Conservation (phyloP, 2,113 vertebrate species). For the Xenus cinereus region DNA sequence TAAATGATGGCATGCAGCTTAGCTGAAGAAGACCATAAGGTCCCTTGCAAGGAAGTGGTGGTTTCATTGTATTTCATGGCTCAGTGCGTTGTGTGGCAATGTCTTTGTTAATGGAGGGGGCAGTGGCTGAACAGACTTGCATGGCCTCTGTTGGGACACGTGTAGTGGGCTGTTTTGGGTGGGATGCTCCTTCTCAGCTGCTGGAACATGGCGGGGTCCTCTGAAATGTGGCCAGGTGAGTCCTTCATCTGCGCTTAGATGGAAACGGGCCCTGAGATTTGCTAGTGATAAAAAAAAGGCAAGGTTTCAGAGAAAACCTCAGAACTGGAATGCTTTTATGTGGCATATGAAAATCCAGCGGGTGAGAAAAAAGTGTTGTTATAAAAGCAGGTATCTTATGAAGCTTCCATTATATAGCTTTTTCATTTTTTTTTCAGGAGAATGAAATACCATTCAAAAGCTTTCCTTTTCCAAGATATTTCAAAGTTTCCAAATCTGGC, state of each 20-base stretch:
- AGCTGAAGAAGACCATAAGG: background rate
- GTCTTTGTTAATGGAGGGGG: background rate
- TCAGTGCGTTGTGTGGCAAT: background rate
- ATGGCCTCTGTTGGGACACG: background rate
- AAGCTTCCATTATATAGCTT: background rate
- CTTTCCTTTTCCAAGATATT: background rate
- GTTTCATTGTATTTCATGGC: background rate
- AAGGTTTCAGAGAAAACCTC: background rate
- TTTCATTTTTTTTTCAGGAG: background rate
- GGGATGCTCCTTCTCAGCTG: background rate
- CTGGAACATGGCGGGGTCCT: accelerated
- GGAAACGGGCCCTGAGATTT: background rate
- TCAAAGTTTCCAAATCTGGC: background rate
- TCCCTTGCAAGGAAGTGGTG: background rate
- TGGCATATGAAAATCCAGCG: background rate
- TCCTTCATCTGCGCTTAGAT: background rate
- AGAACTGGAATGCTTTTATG: background rate
- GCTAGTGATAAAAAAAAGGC: background rate
- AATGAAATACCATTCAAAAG: background rate
- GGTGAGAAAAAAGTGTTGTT: background rate
- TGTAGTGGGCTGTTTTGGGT: background rate
- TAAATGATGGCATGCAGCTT: background rate
- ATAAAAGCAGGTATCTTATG: background rate
- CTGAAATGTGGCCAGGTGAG: background rate
- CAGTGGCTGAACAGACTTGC: background rate